These are phyloP conservation scores for Tenthredo scrophulariae DNA, from an alignment of 2,888 invertebrate genomes.

Conservation along the genomic window DNA sequence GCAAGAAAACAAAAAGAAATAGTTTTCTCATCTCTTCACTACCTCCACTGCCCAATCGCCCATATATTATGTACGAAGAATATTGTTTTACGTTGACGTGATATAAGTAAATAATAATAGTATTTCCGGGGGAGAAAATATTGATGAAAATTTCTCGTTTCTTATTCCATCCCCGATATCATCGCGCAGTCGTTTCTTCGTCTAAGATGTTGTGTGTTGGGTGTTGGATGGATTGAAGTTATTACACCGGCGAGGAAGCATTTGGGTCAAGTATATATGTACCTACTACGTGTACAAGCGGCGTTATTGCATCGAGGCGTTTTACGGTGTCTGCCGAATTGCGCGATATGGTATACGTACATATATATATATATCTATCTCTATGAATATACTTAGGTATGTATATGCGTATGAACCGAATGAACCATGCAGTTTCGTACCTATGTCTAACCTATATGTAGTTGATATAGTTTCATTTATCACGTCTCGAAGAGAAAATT, in stretches of 20 bases:
- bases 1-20: not conserved
- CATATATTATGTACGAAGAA: too few relatives aligned
- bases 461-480: not conserved
- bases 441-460: not conserved
- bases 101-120: too few relatives aligned
- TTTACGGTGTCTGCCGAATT: slow-evolving; percentile 4
- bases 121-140: too few relatives aligned
- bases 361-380: not conserved
- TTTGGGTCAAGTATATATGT: slow-evolving; percentile 36
- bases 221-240: slow-evolving; percentile 1
- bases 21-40: too few relatives aligned
- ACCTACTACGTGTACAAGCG: slow-evolving; percentile 4
- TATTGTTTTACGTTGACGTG: too few relatives aligned
- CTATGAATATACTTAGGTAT: not conserved
- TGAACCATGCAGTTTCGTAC: not conserved
- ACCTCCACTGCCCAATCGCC: too few relatives aligned
- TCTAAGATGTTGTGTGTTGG: not conserved
- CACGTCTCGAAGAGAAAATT: not conserved
- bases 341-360: not conserved
- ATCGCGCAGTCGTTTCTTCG: too few relatives aligned
- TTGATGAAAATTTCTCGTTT: not conserved
- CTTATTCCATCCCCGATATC: not conserved
- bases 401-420: not conserved
- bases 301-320: slow-evolving; percentile 4
- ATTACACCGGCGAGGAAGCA: slow-evolving; percentile 18